Evolutionary conservation across 37 sponge, comb jelly and placozoan genomes (phyloP).

Genomic region (Chondrosia reniformis): DNA sequence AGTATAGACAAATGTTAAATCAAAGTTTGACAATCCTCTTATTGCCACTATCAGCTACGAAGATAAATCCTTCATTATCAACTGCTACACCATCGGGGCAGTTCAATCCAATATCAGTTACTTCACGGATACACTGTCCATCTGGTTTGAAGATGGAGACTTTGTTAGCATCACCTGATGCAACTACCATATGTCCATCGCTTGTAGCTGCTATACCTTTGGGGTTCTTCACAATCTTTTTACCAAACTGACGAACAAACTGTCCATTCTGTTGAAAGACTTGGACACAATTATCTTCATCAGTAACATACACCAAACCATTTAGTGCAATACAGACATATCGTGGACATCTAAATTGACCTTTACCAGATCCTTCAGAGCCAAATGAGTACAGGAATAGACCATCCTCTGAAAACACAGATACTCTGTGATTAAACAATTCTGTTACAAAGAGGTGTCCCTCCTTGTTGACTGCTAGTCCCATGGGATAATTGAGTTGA

Average conservation of each 20-base stretch:
- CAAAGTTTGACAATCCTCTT: too few relatives aligned
- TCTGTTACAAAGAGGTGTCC: neutral
- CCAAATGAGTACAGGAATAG: neutral
- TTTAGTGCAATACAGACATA: neutral
- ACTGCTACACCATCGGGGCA: too few relatives aligned
- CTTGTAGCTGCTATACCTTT: neutral
- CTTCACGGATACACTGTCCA: too few relatives aligned
- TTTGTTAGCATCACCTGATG: too few relatives aligned
- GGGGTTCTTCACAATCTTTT: neutral
- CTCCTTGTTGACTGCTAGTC: neutral
- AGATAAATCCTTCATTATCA: too few relatives aligned
- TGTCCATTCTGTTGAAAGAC: neutral
- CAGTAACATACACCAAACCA: neutral
- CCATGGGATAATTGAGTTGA: neutral
- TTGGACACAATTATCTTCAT: neutral
- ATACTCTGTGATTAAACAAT: neutral
- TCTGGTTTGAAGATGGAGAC: too few relatives aligned
- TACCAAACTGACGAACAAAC: slow-evolving; percentile 13
- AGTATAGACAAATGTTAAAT: too few relatives aligned
- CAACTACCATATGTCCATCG: too few relatives aligned
- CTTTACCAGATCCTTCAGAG: neutral
- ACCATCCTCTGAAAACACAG: neutral
- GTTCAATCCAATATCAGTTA: too few relatives aligned
- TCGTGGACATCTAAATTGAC: neutral
- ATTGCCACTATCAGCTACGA: too few relatives aligned